These are phyloP conservation scores for Notechis scutatus DNA, from an alignment of 2,113 vertebrate genomes.

Conservation along the genomic window DNA sequence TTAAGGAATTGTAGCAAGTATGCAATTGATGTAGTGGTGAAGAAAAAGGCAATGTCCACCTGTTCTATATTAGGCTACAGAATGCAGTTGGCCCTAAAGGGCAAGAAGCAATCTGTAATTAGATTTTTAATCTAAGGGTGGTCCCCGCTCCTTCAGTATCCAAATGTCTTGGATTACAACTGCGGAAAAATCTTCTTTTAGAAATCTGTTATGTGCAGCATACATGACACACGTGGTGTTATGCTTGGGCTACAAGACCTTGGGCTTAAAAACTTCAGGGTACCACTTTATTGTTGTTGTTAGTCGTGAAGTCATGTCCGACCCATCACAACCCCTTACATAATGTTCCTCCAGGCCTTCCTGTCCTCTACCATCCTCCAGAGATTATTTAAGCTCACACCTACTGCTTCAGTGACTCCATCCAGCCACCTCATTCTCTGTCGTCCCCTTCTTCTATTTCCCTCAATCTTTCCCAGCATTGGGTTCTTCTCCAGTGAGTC, in stretches of 20 bases:
- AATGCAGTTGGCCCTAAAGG: not conserved
- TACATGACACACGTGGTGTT: not conserved
- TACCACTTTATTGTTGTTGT: not conserved
- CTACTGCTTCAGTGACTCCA: too few relatives aligned
- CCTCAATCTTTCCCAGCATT: too few relatives aligned
- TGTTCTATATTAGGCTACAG: not conserved
- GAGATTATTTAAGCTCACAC: too few relatives aligned
- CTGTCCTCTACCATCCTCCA: too few relatives aligned
- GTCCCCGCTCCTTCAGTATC: not conserved
- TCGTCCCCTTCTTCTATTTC: too few relatives aligned
- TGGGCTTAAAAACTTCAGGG: not conserved
- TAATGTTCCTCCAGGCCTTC: too few relatives aligned
- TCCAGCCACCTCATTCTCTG: too few relatives aligned
- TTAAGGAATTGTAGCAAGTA: not conserved
- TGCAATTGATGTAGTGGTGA: not conserved
- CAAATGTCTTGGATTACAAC: not conserved
- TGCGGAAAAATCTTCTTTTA: not conserved
- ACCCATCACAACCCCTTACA: too few relatives aligned
- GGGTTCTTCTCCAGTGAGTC: too few relatives aligned
- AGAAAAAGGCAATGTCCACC: not conserved
- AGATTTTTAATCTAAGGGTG: not conserved
- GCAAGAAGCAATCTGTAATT: not conserved
- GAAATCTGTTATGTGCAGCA: not conserved
- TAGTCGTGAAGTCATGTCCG: too few relatives aligned
- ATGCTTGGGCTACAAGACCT: not conserved